Base-by-base conservation (phyloP, 2,888 invertebrate species). In the Torymus tubicola region DNA sequence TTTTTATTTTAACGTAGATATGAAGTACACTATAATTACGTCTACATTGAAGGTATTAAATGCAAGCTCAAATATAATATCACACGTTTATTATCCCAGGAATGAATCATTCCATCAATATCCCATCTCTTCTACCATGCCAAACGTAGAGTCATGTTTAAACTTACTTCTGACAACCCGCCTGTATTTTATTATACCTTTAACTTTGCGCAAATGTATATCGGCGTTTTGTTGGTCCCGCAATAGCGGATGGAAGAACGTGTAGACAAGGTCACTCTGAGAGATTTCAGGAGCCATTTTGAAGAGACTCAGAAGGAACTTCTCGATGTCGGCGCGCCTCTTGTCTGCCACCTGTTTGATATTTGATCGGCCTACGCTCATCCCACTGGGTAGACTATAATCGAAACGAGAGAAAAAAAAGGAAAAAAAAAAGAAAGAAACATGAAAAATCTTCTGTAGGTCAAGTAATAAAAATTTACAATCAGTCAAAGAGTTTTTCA, bases 231-330 rank as follows among this genome's bases (percentile, higher is more conserved):
- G 97, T 91, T 98, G 98, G 91, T 99, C 99, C 83, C 99, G 92
- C 82, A 98, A 92, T 83, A 99, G 91, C 2, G 99, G 98, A 92
- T 99, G 99, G 92, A 99, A 99, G 93, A 99, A 99, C 0, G 99
- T 99, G 90, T 99, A 99, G 0, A 99, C 98, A 75, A 99, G 93
- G 91, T 98, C 98, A 10, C 96, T 96, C 92, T 99, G 98, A 0
- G 97, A 95, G 85, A 99, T 97, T 92, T 99, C 99, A 85, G 97
- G 96, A 0, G 97, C 96, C 88, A 98, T 94, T 86, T 93, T 93
- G 91, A 98, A 97, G 75, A 99, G 92, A 0, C 96, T 96, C 65
- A 94, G 93, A 5, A 99, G 93, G 91, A 99, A 99, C 79, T 94
- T 93, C 88, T 96, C 96, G 81, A 99, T 95, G 90, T 98, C 97